A percentile compares a stretch with the other conserved stretches of the same genome.
Conservation (phyloP, 2,113 vertebrate genomes). For the Thymallus thymallus region DNA sequence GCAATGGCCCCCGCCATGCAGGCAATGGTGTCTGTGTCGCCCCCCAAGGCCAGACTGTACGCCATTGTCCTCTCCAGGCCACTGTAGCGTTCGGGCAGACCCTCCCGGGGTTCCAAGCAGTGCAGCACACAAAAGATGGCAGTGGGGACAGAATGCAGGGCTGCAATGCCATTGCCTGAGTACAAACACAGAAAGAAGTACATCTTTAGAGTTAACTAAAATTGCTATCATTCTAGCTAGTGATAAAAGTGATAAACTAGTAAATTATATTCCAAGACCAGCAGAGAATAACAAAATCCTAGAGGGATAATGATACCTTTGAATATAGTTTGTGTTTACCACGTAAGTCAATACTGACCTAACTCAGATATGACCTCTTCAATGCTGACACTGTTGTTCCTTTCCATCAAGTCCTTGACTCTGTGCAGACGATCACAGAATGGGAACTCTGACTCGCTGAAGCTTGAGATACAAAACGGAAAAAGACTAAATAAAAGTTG, state of each 20-base stretch:
- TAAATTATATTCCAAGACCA: neutral
- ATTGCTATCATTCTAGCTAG: no score
- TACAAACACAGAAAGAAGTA: neutral
- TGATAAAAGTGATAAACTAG: neutral
- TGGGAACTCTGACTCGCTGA: conserved; percentile 89
- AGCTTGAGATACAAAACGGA: conserved; percentile 64
- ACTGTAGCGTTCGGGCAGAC: conserved; percentile 83
- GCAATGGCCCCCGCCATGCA: conserved; percentile 75
- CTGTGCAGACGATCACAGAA: conserved; percentile 89
- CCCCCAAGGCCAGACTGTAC: conserved; percentile 82
- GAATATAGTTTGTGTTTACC: no score
- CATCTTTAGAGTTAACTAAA: neutral
- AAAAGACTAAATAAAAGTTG: neutral
- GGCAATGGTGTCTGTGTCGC: conserved; percentile 98
- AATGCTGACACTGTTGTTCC: conserved; percentile 78
- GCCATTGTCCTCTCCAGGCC: conserved; percentile 83
- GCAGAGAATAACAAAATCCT: neutral
- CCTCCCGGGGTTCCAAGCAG: conserved; percentile 85
- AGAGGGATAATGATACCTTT: neutral
- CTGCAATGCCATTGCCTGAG: conserved; percentile 91
- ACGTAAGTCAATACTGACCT: conserved; percentile 67
- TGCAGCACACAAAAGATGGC: conserved; percentile 96
- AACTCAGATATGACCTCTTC: conserved; percentile 90
- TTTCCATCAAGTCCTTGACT: conserved; percentile 87
- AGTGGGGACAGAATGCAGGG: conserved; percentile 93